Conservation (phyloP, 1,140 invertebrate genomes). For the Acromyrmex charruanus region DNA sequence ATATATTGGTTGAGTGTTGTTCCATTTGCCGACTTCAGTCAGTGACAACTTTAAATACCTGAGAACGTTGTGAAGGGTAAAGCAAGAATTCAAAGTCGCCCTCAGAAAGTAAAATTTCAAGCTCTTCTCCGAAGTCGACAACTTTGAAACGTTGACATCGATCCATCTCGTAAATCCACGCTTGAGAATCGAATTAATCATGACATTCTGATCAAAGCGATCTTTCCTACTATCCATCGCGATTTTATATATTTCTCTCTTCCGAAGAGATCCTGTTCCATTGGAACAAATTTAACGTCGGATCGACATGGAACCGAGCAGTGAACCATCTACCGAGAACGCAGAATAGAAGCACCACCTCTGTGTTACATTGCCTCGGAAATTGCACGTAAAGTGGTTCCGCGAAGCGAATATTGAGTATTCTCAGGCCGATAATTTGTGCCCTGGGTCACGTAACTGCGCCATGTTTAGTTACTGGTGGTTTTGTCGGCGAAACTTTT, state of each 20-base stretch:
- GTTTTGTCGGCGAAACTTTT: constrained; percentile 41
- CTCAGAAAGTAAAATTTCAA: background rate
- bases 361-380: constrained; percentile 26
- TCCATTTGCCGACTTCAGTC: constrained; percentile 30
- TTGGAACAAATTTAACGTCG: background rate
- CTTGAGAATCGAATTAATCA: constrained; percentile 39
- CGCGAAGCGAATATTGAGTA: constrained; percentile 41
- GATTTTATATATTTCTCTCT: background rate
- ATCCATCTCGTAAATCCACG: background rate
- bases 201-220: constrained; percentile 45
- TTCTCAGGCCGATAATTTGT: constrained; percentile 33
- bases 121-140: background rate
- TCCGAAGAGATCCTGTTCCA: background rate
- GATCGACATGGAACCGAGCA: background rate
- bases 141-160: constrained; percentile 13
- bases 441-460: background rate
- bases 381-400: constrained; percentile 45
- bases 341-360: background rate
- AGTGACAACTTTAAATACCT: background rate
- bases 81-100: constrained; percentile 28
- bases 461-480: background rate
- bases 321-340: background rate
- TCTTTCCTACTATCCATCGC: background rate
- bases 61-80: background rate
- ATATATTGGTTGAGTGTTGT: constrained; percentile 19